A percentile compares a stretch with the other conserved stretches of the same genome.
phyloP scores from a whole-genome alignment of 1,140 invertebrate genomes.

The Leptinotarsa defecta region DNA sequence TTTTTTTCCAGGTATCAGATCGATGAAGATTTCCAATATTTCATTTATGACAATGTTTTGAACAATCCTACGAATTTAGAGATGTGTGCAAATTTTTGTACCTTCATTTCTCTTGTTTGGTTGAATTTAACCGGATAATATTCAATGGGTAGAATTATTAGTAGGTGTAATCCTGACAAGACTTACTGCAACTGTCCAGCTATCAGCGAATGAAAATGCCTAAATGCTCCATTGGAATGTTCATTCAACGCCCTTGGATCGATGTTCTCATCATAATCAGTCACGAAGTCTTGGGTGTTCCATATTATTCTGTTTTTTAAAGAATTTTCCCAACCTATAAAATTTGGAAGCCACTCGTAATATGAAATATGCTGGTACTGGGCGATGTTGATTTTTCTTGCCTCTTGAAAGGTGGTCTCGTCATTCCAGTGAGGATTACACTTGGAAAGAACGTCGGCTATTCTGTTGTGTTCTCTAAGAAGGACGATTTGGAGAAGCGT shows the following conservation, averaged over 20 bases:
- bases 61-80: no score
- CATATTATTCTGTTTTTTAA: constrained; percentile 72
- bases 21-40: no score
- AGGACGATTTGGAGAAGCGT: constrained; percentile 82
- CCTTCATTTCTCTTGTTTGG: no score
- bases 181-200: constrained; percentile 77
- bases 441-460: constrained; percentile 71
- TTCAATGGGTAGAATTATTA: no score
- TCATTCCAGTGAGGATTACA: constrained; percentile 89
- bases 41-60: no score
- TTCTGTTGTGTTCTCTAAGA: constrained; percentile 87
- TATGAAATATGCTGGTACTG: constrained; percentile 83
- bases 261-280: constrained; percentile 82
- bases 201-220: constrained; percentile 86
- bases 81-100: no score
- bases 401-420: constrained; percentile 85
- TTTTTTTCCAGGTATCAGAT: no score
- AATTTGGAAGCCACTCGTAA: constrained; percentile 83
- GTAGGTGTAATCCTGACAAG: no score
- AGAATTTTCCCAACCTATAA: constrained; percentile 72
- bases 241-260: constrained; percentile 82
- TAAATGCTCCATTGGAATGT: constrained; percentile 84
- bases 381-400: constrained; percentile 77
- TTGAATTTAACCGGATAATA: no score
- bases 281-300: constrained; percentile 68